A percentile compares a stretch with the other conserved stretches of the same genome.
These are phyloP conservation scores for Eueremaeus valkanovi DNA, from an alignment of 2,888 invertebrate species.

Conservation along the genomic window DNA sequence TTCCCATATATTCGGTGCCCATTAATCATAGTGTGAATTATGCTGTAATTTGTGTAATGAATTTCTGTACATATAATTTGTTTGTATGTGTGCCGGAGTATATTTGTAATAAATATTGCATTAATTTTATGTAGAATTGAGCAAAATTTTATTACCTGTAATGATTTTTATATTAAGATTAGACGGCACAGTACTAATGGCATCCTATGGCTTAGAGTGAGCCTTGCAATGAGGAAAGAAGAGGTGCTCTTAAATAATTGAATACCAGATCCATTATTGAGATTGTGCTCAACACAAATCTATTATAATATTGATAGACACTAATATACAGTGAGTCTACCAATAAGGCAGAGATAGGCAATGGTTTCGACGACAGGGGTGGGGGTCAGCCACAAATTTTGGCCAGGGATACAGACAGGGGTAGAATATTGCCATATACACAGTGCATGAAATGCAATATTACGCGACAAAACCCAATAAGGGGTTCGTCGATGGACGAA, in stretches of 20 bases:
- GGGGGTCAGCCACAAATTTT: too few relatives aligned
- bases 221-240: neutral
- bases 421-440: too few relatives aligned
- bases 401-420: too few relatives aligned
- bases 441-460: too few relatives aligned
- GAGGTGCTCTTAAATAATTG: conserved; percentile 10
- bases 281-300: conserved; percentile 2
- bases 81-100: neutral
- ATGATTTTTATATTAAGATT: conserved; percentile 23
- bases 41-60: conserved; percentile 22
- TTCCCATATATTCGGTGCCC: neutral
- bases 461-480: too few relatives aligned
- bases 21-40: conserved; percentile 8
- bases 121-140: conserved; percentile 6
- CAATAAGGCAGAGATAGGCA: too few relatives aligned
- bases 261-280: conserved; percentile 29
- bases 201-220: neutral
- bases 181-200: neutral
- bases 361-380: too few relatives aligned
- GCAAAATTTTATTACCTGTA: conserved; percentile 17
- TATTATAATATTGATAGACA: too few relatives aligned
- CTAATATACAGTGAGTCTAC: too few relatives aligned
- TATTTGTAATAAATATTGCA: conserved; percentile 13
- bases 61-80: neutral
- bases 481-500: too few relatives aligned